Percentiles rank a stretch among this genome's conserved stretches.
Evolutionary conservation across 1,140 invertebrate species (phyloP).

Genomic region (Palaemon carinicauda): DNA sequence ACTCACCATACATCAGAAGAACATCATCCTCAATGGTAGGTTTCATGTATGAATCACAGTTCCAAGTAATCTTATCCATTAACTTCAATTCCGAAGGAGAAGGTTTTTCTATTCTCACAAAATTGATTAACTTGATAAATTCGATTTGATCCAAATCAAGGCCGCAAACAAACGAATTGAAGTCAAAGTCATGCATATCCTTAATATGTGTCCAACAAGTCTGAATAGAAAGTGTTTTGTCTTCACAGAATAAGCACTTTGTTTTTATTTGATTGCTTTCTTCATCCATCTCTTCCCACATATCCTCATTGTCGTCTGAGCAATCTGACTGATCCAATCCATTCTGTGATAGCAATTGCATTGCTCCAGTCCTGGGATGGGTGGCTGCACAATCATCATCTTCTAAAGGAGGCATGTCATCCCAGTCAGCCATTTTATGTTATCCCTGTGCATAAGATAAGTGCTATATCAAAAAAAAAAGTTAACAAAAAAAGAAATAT

Average conservation of each 20-base stretch:
- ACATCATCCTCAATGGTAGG: constrained; percentile 80
- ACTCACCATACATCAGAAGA: constrained; percentile 81
- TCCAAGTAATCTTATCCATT: constrained; percentile 72
- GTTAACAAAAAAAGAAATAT: too few species aligned
- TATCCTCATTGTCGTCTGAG: constrained; percentile 23
- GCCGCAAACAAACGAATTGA: background rate
- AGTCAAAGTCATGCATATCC: constrained; percentile 30
- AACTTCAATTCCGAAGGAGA: constrained; percentile 67
- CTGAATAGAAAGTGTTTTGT: background rate
- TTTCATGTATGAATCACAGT: constrained; percentile 75
- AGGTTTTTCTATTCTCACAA: constrained; percentile 75
- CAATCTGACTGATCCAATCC: background rate
- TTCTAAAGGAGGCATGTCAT: constrained; percentile 28
- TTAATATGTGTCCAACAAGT: constrained; percentile 8
- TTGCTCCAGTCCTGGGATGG: background rate
- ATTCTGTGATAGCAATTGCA: background rate
- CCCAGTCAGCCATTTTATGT: background rate
- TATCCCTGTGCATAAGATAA: too few species aligned
- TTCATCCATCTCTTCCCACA: constrained; percentile 31
- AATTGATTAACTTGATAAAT: constrained; percentile 86
- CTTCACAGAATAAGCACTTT: constrained; percentile 23
- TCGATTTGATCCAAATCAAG: constrained; percentile 16
- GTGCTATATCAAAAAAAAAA: too few species aligned
- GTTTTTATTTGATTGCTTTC: background rate
- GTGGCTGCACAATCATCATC: background rate